phyloP scores from a whole-genome alignment of 2,888 invertebrate species.

The Nezara viridula region DNA sequence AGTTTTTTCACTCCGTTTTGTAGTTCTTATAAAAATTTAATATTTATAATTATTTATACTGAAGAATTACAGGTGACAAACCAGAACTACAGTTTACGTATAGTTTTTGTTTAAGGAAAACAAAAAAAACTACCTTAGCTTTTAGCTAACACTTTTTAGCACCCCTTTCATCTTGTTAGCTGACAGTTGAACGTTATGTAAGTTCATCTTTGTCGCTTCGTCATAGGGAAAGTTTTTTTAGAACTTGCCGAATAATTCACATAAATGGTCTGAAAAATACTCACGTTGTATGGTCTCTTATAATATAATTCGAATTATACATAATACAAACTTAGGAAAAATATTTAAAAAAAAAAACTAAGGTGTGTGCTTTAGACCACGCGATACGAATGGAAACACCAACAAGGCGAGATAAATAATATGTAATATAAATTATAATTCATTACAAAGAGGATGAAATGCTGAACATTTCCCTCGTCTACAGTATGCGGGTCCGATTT shows the following conservation, averaged over 20 bases:
- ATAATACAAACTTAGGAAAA: too few relatives aligned
- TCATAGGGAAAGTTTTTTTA: constrained; percentile 12
- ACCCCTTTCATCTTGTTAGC: background rate
- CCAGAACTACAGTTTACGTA: background rate
- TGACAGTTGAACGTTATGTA: background rate
- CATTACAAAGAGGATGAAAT: too few relatives aligned
- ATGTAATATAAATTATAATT: too few relatives aligned
- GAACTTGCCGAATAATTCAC: background rate
- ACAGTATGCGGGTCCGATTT: too few relatives aligned
- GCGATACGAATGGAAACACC: too few relatives aligned
- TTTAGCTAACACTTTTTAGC: background rate
- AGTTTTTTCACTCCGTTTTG: background rate
- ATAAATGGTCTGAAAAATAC: background rate
- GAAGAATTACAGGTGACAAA: background rate
- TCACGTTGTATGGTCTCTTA: background rate
- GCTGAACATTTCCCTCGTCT: too few relatives aligned
- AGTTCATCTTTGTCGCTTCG: background rate
- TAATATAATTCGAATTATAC: background rate
- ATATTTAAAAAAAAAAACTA: too few relatives aligned
- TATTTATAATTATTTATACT: background rate
- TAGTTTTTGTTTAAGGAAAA: background rate
- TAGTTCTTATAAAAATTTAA: background rate
- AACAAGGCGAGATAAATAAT: too few relatives aligned
- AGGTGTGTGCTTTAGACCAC: too few relatives aligned
- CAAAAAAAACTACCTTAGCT: background rate